Percentiles rank a stretch among this genome's conserved stretches.
Evolutionary conservation across 2,797 vertebrate genomes (phyloP).

Genomic region (Gorsachius magnificus): DNA sequence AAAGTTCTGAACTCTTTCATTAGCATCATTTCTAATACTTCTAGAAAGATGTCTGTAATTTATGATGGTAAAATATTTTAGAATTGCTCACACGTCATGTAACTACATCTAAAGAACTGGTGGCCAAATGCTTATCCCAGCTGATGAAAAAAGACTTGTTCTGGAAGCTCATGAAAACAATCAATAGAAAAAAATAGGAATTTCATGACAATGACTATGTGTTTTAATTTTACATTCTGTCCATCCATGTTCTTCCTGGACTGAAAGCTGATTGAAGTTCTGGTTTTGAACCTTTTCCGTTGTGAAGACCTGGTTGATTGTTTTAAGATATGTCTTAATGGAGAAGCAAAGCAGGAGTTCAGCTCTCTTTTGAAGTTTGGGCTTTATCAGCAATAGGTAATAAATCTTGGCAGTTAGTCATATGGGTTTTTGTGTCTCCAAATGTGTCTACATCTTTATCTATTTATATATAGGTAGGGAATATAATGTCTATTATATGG

Average conservation of each 20-base stretch:
- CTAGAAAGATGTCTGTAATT: background rate
- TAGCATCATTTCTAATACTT: background rate
- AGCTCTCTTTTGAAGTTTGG: background rate
- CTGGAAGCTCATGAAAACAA: background rate
- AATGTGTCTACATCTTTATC: background rate
- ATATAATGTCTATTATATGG: background rate
- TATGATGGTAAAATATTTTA: background rate
- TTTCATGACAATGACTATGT: background rate
- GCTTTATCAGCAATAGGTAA: background rate
- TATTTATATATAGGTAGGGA: background rate
- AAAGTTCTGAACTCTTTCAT: background rate
- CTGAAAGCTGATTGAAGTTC: background rate
- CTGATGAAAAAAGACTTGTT: background rate
- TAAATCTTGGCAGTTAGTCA: background rate
- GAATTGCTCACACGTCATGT: background rate
- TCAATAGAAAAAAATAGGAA: background rate
- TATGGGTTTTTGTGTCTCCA: background rate
- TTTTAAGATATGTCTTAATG: background rate
- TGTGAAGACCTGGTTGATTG: background rate
- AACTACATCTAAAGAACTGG: background rate
- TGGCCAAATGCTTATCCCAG: background rate
- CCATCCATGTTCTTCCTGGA: accelerated
- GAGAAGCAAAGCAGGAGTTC: background rate
- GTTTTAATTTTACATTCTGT: background rate
- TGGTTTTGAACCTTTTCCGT: background rate